Conservation (phyloP, 2,113 vertebrate genomes). For the Meleagris gallopavo region DNA sequence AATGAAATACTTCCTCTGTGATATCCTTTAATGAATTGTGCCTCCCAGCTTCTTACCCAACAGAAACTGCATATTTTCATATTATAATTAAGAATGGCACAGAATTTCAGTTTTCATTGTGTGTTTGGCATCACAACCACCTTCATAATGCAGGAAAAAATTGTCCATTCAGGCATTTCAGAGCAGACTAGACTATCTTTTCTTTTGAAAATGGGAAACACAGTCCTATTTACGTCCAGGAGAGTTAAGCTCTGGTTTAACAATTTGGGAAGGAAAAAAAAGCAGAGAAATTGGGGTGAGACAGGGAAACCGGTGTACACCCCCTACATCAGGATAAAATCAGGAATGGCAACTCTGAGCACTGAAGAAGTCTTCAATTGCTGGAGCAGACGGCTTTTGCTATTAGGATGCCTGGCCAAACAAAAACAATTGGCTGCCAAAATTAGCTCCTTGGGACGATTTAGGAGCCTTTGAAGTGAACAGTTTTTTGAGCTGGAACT, state of each 20-base stretch:
- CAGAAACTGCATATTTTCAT: background rate
- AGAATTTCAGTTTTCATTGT: background rate
- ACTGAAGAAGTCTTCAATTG: slow-evolving; percentile 50
- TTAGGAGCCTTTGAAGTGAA: slow-evolving; percentile 81
- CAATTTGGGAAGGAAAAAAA: background rate
- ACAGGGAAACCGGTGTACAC: background rate
- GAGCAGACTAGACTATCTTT: background rate
- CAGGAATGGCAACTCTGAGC: slow-evolving; percentile 50
- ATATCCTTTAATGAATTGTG: background rate
- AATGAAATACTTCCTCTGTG: background rate
- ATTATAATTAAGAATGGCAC: background rate
- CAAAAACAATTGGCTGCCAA: slow-evolving; percentile 81
- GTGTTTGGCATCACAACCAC: background rate
- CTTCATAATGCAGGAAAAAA: background rate
- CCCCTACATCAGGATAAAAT: slow-evolving; percentile 40
- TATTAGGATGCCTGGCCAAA: slow-evolving; percentile 78
- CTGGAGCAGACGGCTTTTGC: slow-evolving; percentile 77
- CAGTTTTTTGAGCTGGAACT: slow-evolving; percentile 80
- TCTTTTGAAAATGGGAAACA: background rate
- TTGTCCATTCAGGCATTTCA: background rate
- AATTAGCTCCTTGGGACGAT: slow-evolving; percentile 83
- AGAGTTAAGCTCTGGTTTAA: background rate
- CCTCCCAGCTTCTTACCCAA: background rate
- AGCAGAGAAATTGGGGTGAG: background rate
- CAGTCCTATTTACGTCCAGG: background rate